Percentiles rank a stretch among this genome's conserved stretches.
These are phyloP conservation scores for Ischnura elegans DNA, from an alignment of 2,888 invertebrate species.

Conservation along the genomic window DNA sequence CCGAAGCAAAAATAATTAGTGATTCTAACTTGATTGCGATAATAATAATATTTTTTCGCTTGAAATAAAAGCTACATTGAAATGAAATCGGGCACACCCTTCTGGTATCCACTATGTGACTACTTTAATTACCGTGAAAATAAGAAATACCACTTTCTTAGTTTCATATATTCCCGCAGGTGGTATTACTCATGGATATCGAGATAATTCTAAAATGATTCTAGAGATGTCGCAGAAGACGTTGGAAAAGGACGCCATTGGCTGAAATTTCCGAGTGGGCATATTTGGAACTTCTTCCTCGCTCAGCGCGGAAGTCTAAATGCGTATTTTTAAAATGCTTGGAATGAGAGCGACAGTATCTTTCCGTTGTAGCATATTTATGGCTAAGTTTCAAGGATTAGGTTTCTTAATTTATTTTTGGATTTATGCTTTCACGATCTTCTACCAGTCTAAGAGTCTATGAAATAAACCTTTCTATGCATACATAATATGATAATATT, in stretches of 20 bases:
- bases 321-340: background rate
- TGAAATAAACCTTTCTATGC: too few relatives aligned
- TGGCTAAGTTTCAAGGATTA: background rate
- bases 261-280: background rate
- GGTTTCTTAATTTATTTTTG: background rate
- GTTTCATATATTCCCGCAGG: background rate
- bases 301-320: background rate
- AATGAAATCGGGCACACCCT: too few relatives aligned
- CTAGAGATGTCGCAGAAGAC: background rate
- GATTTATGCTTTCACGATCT: background rate
- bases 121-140: too few relatives aligned
- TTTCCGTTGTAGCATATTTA: background rate
- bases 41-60: too few relatives aligned
- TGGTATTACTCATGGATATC: background rate
- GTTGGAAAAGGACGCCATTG: background rate
- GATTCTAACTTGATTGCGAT: too few relatives aligned
- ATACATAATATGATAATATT: too few relatives aligned
- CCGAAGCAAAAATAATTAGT: too few relatives aligned
- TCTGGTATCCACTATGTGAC: too few relatives aligned
- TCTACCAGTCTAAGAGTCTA: background rate
- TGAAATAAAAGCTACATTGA: too few relatives aligned
- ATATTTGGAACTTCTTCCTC: background rate
- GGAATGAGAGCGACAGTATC: background rate
- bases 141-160: too few relatives aligned
- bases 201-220: background rate